These are phyloP conservation scores for Exocentrus adspersus DNA, from an alignment of 2,888 invertebrate species.

Conservation along the genomic window DNA sequence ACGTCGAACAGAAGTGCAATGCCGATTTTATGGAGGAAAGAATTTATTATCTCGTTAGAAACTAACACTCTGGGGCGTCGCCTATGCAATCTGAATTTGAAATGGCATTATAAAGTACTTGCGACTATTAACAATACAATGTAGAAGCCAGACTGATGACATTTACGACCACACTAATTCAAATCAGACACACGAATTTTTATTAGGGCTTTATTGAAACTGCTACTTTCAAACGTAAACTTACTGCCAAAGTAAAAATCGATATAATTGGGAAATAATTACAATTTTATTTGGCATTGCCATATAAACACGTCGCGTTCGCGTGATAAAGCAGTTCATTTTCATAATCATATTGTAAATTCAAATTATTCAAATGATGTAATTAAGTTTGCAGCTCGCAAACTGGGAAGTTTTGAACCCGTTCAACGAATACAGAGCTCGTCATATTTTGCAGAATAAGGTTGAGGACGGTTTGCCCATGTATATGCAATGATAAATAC, in stretches of 20 bases:
- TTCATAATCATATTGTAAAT: constrained; percentile 38
- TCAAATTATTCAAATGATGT: constrained; percentile 41
- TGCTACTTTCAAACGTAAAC: too few species aligned
- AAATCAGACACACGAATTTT: not conserved
- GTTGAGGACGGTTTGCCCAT: constrained; percentile 42
- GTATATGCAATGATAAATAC: constrained; percentile 59
- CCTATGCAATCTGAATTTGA: constrained; percentile 48
- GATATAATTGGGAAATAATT: too few species aligned
- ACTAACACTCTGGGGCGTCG: constrained; percentile 34
- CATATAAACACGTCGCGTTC: too few species aligned
- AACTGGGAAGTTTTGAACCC: constrained; percentile 36
- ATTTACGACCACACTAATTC: constrained; percentile 1
- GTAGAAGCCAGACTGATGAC: constrained; percentile 24
- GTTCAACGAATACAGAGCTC: constrained; percentile 21
- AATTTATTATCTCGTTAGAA: constrained; percentile 46
- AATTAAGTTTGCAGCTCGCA: constrained; percentile 40
- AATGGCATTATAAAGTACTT: constrained; percentile 44
- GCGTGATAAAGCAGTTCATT: too few species aligned
- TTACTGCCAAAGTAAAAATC: too few species aligned
- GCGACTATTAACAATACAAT: constrained; percentile 43
- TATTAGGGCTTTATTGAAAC: too few species aligned
- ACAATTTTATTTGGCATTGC: too few species aligned
- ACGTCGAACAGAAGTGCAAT: constrained; percentile 41
- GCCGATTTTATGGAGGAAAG: constrained; percentile 43
- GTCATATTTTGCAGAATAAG: constrained; percentile 44